Conservation (phyloP, 1,140 invertebrate genomes). For the Spodoptera frugiperda region DNA sequence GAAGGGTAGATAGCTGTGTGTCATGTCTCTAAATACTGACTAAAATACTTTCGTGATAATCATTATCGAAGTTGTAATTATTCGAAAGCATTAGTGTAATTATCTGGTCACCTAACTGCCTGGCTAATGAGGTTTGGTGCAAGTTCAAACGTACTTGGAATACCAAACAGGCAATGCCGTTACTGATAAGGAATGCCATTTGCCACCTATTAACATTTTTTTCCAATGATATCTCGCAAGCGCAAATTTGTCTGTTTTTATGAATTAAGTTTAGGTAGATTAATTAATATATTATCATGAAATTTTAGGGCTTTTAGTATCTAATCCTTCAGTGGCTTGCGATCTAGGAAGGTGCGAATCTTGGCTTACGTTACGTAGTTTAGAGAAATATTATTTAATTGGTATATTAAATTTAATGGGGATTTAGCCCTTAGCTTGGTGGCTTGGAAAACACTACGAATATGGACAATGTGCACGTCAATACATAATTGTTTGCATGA, state of each 20-base stretch:
- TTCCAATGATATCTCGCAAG: not conserved
- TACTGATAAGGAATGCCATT: not conserved
- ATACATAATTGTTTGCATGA: too few species aligned
- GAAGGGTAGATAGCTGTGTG: not conserved
- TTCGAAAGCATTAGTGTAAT: conserved; percentile 1
- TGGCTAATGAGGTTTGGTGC: not conserved
- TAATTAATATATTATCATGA: too few species aligned
- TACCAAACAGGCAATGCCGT: not conserved
- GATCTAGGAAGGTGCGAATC: too few species aligned
- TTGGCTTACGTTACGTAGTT: too few species aligned
- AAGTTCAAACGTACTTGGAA: not conserved
- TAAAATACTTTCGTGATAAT: not conserved
- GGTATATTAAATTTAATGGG: too few species aligned
- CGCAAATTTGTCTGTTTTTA: not conserved
- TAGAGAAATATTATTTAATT: too few species aligned
- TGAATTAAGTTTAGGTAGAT: too few species aligned
- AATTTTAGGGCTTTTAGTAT: too few species aligned
- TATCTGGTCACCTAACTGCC: not conserved
- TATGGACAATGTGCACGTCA: too few species aligned
- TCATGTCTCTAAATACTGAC: not conserved
- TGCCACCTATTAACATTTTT: not conserved
- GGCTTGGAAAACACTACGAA: too few species aligned
- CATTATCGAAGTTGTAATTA: conserved; percentile 2
- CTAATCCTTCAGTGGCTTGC: too few species aligned
- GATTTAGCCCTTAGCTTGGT: too few species aligned